Evolutionary conservation across 2,797 vertebrate species (phyloP).

Genomic region (Phyllotis vaccarum): DNA sequence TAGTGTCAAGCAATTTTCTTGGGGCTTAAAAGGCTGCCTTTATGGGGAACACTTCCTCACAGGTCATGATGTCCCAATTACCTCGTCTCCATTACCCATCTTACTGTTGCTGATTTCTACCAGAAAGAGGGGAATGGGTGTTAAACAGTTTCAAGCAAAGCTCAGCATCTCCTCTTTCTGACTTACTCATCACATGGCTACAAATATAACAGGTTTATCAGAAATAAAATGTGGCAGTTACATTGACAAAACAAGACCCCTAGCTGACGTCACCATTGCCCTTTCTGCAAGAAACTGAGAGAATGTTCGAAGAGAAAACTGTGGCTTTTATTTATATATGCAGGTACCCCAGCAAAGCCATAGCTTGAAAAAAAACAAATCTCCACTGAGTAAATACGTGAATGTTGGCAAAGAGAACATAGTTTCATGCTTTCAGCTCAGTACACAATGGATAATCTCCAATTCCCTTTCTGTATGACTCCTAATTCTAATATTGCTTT

Average conservation of each 20-base stretch:
- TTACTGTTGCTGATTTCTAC: neutral
- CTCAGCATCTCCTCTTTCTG: neutral
- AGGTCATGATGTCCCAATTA: neutral
- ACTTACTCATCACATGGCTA: neutral
- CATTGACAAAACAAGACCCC: neutral
- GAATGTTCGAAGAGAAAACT: constrained; percentile 19
- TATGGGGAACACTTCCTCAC: neutral
- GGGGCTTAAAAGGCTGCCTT: neutral
- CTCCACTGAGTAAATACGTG: neutral
- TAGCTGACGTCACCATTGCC: neutral
- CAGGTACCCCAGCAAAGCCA: neutral
- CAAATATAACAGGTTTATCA: neutral
- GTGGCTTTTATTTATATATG: neutral
- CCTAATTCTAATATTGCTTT: constrained; percentile 2
- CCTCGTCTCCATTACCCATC: neutral
- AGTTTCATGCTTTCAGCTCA: neutral
- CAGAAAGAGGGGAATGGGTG: neutral
- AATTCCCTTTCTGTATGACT: neutral
- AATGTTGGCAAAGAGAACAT: constrained; percentile 11
- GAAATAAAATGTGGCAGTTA: neutral
- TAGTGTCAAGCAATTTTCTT: neutral
- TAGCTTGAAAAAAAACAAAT: neutral
- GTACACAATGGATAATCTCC: neutral
- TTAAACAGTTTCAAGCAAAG: neutral
- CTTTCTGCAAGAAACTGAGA: neutral